These are phyloP conservation scores for Cyprinodon brontotheroides DNA, from an alignment of 2,113 vertebrate genomes.

Conservation along the genomic window DNA sequence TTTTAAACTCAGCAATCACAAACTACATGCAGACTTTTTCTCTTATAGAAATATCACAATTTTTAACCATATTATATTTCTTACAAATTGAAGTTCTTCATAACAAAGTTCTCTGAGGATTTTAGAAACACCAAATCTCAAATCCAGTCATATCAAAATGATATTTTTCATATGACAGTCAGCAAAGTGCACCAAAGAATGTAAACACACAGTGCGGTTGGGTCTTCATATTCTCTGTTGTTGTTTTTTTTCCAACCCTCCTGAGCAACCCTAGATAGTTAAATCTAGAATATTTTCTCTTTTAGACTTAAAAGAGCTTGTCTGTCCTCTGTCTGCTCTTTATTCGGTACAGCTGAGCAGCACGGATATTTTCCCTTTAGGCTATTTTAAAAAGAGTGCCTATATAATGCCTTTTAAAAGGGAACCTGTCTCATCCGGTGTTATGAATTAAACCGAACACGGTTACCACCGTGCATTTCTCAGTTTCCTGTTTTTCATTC, in stretches of 20 bases:
- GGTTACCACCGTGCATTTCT: neutral
- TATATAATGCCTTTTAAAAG: neutral
- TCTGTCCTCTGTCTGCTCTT: neutral
- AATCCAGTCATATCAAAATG: neutral
- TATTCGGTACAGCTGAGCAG: neutral
- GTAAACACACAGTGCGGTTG: neutral
- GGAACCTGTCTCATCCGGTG: neutral
- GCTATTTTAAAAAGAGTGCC: slow-evolving; percentile 4
- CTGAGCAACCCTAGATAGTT: neutral
- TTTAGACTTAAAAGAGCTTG: neutral
- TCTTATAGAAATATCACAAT: neutral
- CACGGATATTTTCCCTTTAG: slow-evolving; percentile 9
- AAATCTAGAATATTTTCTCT: neutral
- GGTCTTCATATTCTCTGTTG: neutral
- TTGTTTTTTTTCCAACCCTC: accelerated
- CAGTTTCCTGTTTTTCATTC: neutral
- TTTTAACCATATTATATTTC: neutral
- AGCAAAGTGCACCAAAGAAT: neutral
- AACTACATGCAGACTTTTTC: neutral
- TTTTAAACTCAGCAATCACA: neutral
- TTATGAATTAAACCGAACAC: too few relatives aligned
- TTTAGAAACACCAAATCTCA: neutral
- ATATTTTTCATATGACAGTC: neutral
- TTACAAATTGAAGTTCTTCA: neutral
- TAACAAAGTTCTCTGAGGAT: neutral